Evolutionary conservation across 1,140 invertebrate species (phyloP).

Genomic region (Pteromalus puparum): DNA sequence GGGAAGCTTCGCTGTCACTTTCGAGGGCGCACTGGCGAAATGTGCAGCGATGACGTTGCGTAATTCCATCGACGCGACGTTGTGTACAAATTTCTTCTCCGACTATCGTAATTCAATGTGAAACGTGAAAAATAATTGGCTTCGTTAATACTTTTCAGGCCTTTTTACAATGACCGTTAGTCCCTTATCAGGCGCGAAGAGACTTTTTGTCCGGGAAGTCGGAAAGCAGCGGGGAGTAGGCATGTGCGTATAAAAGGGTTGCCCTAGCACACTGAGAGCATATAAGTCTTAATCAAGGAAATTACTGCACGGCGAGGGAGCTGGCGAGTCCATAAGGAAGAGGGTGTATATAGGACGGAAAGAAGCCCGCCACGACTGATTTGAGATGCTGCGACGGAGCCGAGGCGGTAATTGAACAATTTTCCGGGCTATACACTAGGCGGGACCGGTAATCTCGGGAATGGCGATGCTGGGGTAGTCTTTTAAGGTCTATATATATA

Average conservation of each 20-base stretch:
- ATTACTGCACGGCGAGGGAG: background rate
- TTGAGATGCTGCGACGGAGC: background rate
- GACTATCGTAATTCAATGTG: too few relatives aligned
- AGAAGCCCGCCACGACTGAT: constrained; percentile 3
- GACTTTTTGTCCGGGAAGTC: too few relatives aligned
- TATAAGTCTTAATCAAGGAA: constrained; percentile 10
- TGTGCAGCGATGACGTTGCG: too few relatives aligned
- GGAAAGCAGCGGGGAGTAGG: background rate
- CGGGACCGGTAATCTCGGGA: constrained; percentile 19
- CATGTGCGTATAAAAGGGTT: background rate
- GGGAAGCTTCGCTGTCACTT: too few relatives aligned
- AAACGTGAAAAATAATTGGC: too few relatives aligned
- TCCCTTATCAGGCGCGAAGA: too few relatives aligned
- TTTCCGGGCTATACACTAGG: constrained; percentile 49
- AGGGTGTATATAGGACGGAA: background rate
- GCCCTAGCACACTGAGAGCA: background rate
- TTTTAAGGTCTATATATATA: background rate
- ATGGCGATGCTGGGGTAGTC: background rate
- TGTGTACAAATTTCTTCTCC: too few relatives aligned
- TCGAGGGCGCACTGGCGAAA: too few relatives aligned
- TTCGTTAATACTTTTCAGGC: too few relatives aligned
- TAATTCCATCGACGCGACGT: too few relatives aligned
- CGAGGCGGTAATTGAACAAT: constrained; percentile 52
- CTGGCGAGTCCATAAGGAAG: too few relatives aligned
- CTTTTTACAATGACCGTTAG: too few relatives aligned